These are phyloP conservation scores for Mobula birostris DNA, from an alignment of 2,113 vertebrate genomes.

Conservation along the genomic window DNA sequence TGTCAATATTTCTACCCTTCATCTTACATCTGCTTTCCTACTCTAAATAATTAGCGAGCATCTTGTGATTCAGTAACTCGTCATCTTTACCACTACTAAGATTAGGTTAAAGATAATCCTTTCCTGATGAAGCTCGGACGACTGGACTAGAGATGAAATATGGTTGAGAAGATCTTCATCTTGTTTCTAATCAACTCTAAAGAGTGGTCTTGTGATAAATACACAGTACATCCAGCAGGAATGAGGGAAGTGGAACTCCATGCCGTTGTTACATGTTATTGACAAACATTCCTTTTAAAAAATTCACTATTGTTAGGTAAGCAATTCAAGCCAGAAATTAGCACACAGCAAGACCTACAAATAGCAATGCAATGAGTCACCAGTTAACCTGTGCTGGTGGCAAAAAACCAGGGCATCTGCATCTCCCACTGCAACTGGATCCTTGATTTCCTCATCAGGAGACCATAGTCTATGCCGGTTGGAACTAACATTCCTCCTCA, in stretches of 20 bases:
- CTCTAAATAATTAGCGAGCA: neutral
- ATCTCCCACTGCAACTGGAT: too few species aligned
- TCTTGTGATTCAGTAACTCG: neutral
- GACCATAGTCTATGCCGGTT: too few species aligned
- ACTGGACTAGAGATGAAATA: neutral
- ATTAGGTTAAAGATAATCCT: neutral
- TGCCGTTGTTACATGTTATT: neutral
- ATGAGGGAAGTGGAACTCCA: neutral
- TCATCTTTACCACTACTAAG: neutral
- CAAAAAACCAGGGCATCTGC: too few species aligned
- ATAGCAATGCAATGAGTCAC: neutral
- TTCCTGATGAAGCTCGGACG: neutral
- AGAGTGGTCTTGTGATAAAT: neutral
- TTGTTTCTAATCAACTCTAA: neutral
- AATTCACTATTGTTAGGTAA: neutral
- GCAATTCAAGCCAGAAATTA: constrained; percentile 14
- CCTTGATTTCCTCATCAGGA: too few species aligned
- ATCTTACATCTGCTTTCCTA: neutral
- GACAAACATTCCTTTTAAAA: neutral
- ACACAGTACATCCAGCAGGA: neutral
- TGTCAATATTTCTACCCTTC: neutral
- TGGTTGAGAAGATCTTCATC: neutral
- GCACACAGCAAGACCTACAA: neutral
- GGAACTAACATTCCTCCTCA: too few species aligned
- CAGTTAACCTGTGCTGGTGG: neutral